Base-by-base conservation (phyloP, 2,113 vertebrate genomes). In the Loxodonta africana region DNA sequence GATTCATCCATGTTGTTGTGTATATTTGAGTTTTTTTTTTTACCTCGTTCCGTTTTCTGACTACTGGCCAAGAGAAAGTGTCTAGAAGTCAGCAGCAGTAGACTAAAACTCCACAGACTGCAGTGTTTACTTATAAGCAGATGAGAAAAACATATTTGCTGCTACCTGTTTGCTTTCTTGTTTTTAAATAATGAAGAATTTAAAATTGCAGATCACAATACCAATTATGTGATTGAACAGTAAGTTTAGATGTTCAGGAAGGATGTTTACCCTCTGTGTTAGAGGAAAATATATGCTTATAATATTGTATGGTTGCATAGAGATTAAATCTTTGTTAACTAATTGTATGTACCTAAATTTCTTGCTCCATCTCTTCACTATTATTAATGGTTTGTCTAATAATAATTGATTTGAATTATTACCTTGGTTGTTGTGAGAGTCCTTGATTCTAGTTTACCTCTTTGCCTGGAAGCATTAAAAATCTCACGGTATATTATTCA, bases 381-480 rank as follows among this genome's bases (percentile, higher is more conserved):
- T 77, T 85, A 89, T 71, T 5, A 57, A 11, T 48, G 26, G 8
- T 91, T 90, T 90, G 28, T 62, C 41, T 82, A 65, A 63, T 26
- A 71, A 28, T 63, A 83, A 18, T 33, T 90, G n/a, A 85, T 30
- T 57, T 41, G 41, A 83, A 14, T 76, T 51, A 15, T 5, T 88
- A 12, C 33, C 21, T 88, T 85, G 28, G 25, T 91, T 95, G 73
- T 81, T 74, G 25, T 41, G 25, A 94, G 17, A 88, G 9, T 67
- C 33, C 65, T 83, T 94, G 30, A 90, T 95, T 92, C 93, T 89
- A 57, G 12, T 86, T 85, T 81, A 89, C 60, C 14, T 94, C 26
- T 96, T 94, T 94, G 33, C 30, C 15, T 91, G n/a, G 26, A 2
- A 88, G 25, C 12, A 28, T 91, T 83, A 84, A 93, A 95, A 86